These are phyloP conservation scores for Merops nubicus DNA, from an alignment of 2,113 vertebrate genomes.

Conservation along the genomic window DNA sequence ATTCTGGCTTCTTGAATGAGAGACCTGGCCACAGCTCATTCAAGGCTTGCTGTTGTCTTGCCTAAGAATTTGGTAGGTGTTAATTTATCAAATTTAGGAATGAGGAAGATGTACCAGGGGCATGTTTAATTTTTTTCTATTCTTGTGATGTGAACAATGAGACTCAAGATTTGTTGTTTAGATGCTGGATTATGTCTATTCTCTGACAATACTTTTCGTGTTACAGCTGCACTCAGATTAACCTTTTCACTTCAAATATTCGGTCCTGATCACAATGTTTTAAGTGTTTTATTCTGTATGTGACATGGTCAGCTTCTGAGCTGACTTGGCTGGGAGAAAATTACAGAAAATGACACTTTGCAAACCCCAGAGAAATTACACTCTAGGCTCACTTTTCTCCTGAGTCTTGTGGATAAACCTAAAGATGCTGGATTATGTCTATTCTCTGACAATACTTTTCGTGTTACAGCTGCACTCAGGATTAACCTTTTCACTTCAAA, in stretches of 20 bases:
- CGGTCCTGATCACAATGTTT: neutral
- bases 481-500: neutral
- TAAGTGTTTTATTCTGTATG: neutral
- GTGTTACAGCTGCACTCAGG: neutral
- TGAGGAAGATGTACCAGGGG: neutral
- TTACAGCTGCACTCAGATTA: neutral
- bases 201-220: neutral
- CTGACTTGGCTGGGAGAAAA: neutral
- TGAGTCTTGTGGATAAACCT: neutral
- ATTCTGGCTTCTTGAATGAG: neutral
- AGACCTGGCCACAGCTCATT: neutral
- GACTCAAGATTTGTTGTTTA: neutral
- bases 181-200: neutral
- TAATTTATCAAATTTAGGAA: neutral
- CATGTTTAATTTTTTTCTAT: neutral
- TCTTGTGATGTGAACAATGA: neutral
- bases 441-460: neutral
- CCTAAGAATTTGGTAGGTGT: neutral
- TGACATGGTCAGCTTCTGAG: neutral
- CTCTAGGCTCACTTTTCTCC: neutral
- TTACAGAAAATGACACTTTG: neutral
- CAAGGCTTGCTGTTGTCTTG: neutral
- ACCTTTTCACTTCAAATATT: neutral
- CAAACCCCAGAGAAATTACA: neutral
- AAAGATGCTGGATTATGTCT: neutral